Conservation (phyloP, 2,797 vertebrate species). For the Otus scops region DNA sequence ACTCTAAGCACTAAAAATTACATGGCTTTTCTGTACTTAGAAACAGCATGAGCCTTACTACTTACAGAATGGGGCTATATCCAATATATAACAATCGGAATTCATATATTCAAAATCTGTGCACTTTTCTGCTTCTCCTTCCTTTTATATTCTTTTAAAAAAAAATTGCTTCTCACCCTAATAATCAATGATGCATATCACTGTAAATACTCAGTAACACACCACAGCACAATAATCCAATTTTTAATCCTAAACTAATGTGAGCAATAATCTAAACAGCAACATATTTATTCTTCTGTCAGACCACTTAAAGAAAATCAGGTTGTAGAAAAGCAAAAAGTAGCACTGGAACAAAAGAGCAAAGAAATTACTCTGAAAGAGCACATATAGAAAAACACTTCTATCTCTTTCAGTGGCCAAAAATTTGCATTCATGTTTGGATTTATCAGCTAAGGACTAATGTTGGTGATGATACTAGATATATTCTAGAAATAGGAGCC, state of each 20-base stretch:
- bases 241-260: slow-evolving; percentile 15
- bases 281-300: background rate
- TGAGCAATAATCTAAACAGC: background rate
- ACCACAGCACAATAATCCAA: background rate
- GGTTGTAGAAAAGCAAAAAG: background rate
- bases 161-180: background rate
- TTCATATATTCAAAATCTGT: background rate
- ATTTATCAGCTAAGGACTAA: background rate
- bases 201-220: background rate
- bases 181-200: background rate
- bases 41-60: background rate
- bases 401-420: background rate
- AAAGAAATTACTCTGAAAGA: background rate
- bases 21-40: background rate
- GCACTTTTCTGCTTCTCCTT: background rate
- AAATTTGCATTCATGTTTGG: background rate
- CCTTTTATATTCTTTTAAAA: background rate
- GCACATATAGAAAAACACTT: background rate
- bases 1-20: background rate
- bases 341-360: background rate
- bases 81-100: background rate
- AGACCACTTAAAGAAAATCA: background rate
- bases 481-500: background rate
- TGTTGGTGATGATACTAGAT: background rate
- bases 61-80: background rate